Evolutionary conservation across 2,113 vertebrate species (phyloP).

Genomic region (Crotalus viridis): DNA sequence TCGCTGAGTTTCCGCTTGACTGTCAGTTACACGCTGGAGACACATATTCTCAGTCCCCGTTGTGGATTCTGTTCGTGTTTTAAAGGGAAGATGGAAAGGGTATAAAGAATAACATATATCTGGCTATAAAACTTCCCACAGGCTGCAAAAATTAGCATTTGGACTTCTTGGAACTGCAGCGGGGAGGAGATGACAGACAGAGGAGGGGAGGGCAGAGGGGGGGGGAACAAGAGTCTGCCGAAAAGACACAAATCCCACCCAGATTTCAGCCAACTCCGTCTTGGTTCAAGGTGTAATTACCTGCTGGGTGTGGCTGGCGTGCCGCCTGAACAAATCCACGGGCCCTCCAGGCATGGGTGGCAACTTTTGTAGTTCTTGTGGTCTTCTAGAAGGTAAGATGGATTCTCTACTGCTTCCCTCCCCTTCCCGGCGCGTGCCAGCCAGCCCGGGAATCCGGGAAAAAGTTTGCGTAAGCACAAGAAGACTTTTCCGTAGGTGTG

Average conservation of each 20-base stretch:
- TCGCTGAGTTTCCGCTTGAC: neutral
- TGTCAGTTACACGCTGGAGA: neutral
- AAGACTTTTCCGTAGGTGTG: neutral
- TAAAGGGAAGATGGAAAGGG: neutral
- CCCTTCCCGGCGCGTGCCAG: neutral
- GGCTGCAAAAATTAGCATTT: neutral
- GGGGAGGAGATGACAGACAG: neutral
- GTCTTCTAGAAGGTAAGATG: neutral
- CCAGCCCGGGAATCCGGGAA: too few species aligned
- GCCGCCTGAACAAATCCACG: neutral
- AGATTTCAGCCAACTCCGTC: neutral
- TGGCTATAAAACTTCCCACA: neutral
- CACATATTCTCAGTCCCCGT: too few species aligned
- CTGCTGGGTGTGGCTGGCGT: constrained; percentile 11
- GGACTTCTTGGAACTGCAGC: neutral
- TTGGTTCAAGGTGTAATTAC: constrained; percentile 11
- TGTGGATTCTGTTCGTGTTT: too few species aligned
- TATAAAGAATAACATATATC: neutral
- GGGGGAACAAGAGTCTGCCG: neutral
- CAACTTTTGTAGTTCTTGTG: neutral
- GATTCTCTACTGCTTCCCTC: neutral
- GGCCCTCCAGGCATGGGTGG: neutral
- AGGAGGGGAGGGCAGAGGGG: neutral
- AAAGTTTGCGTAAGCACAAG: neutral
- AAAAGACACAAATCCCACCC: neutral